phyloP scores from a whole-genome alignment of 2,797 vertebrate genomes.

The Hybognathus amarus region DNA sequence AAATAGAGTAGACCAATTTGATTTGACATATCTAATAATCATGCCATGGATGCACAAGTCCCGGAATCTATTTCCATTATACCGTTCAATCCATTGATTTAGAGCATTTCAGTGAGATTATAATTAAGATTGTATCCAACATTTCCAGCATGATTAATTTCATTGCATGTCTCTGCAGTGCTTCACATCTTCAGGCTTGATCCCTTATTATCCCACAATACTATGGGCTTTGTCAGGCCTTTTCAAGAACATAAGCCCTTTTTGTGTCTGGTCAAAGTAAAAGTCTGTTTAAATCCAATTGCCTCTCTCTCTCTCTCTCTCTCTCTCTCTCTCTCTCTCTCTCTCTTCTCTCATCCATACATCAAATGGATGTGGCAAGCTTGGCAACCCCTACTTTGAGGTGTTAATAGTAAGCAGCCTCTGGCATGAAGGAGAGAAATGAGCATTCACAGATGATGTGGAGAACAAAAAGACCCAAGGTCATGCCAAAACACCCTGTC shows the following conservation, averaged over 20 bases:
- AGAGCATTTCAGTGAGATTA: slow-evolving; percentile 25
- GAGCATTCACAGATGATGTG: slow-evolving; percentile 41
- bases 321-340: not conserved
- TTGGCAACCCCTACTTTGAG: slow-evolving; percentile 20
- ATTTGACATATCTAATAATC: slow-evolving; percentile 25
- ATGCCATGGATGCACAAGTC: slow-evolving; percentile 1
- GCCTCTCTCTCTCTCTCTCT: not conserved
- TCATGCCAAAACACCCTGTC: slow-evolving; percentile 26
- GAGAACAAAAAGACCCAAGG: slow-evolving; percentile 31
- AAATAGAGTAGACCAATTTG: slow-evolving; percentile 9
- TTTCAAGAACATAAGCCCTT: slow-evolving; percentile 41
- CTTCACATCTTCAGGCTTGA: slow-evolving; percentile 25
- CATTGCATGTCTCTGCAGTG: slow-evolving; percentile 25
- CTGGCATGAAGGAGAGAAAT: slow-evolving; percentile 15
- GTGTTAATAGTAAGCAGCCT: slow-evolving; percentile 16
- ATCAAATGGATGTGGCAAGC: slow-evolving; percentile 34
- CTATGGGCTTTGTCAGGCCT: slow-evolving; percentile 12
- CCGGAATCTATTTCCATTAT: slow-evolving; percentile 8
- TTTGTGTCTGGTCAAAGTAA: slow-evolving; percentile 32
- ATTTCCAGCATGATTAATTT: slow-evolving; percentile 31
- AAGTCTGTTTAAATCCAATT: slow-evolving; percentile 34
- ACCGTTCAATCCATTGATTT: slow-evolving; percentile 18
- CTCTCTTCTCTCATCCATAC: slow-evolving; percentile 21
- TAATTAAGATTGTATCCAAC: slow-evolving; percentile 52
- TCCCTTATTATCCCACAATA: slow-evolving; percentile 15